Base-by-base conservation (phyloP, 2,113 vertebrate species). In the Henicopernis longicauda region DNA sequence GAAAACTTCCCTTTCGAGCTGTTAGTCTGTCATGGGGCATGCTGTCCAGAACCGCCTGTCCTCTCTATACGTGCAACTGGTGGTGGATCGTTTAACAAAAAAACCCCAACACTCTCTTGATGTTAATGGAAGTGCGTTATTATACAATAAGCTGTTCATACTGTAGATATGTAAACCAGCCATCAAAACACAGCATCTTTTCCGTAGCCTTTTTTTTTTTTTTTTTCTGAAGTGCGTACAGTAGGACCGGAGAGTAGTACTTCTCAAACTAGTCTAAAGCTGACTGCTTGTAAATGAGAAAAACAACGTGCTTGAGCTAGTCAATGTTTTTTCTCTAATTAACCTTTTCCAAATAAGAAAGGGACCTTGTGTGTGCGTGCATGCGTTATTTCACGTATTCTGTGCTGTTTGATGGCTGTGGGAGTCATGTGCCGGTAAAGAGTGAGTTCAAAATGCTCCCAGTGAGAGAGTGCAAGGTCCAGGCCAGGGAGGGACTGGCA, bases 91-190 rank as follows among this genome's bases (percentile, higher is more conserved):
- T 59, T 52, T 71, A n/a, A 61, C 6, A 59, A n/a, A 69, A 20
- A 1, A 5, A 14, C 18, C 34, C 1, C 27, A 49, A 2, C 2
- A 5, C 13, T 44, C 4, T 63, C 38, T 67, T 69, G 11, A 21
- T 73, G 93, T 78, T 65, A 66, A 52, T 40, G 19, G 38, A 55
- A 55, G 8, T 54, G 25, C 8, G 7, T 67, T 62, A 14, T 50
- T 65, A 36, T n/a, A 27, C 10, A 66, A 6, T 25, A 65, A 92
- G 21, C 15, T 81, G 22, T 36, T 92, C 23, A 11, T 57, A 22
- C 29, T 85, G n/a, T 11, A 66, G 29, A 8, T 59, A 50, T 3
- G 7, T 70, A 86, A 96, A 80, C 55, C 25, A 70, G n/a, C 66
- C 26, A 84, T 86, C 27, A 84, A 86, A 94, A 13, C 6, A 3